These are phyloP conservation scores for Beroe ovata DNA, from an alignment of 37 sponge, comb jelly and placozoan genomes.

Conservation along the genomic window DNA sequence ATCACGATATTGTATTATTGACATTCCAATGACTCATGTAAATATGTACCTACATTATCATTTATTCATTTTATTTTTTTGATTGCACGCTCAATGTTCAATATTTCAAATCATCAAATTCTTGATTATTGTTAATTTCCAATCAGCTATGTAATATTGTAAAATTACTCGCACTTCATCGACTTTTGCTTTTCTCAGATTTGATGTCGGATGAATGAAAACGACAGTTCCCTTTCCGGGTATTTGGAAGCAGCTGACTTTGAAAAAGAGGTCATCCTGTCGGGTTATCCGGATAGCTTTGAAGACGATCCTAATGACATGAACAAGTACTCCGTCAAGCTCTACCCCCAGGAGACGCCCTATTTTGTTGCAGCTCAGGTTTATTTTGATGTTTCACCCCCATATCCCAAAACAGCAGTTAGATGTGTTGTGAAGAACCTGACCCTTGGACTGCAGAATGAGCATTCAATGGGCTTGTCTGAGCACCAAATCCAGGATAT, in stretches of 20 bases:
- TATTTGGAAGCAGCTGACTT: background rate
- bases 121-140: too few species aligned
- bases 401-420: background rate
- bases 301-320: background rate
- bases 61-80: too few species aligned
- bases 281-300: background rate
- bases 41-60: too few species aligned
- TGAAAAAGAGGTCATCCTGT: background rate
- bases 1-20: too few species aligned
- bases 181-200: too few species aligned
- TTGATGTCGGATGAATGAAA: background rate
- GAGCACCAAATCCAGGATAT: constrained; percentile 35
- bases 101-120: too few species aligned
- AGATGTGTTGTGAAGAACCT: constrained; percentile 7
- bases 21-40: too few species aligned
- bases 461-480: constrained; percentile 7
- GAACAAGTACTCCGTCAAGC: background rate
- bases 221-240: background rate
- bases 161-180: too few species aligned
- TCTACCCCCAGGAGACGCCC: constrained; percentile 34
- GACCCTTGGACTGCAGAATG: background rate
- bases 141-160: too few species aligned
- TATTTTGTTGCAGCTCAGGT: constrained; percentile 14
- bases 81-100: too few species aligned
- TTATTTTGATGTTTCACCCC: background rate